Evolutionary conservation across 2,113 vertebrate species (phyloP), one percentile per base, ranked within the genome.

Genomic region (Hemibagrus wyckioides): DNA sequence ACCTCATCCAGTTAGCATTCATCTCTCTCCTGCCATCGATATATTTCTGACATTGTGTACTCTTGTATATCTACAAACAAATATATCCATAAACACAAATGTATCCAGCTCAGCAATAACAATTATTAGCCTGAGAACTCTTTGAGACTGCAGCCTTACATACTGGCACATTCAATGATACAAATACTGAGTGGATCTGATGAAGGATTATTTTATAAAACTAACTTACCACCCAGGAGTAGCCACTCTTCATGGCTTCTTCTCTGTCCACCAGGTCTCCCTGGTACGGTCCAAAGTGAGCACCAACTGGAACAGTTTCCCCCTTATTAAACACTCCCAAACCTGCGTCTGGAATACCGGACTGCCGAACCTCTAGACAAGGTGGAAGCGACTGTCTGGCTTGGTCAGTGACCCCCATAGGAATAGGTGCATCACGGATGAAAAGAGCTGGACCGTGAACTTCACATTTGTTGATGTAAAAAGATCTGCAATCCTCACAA

Each of bases 271-370:
- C 65, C 65, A 69, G 65, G 5, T 33, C 30, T 69, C 65, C 30
- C 15, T 17, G 15, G 30, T 67, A 67, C 5, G 65, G 30, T 2
- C 30, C 65, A 69, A 69, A 69, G 65, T 36, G 30, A 36, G 65
- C 65, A 69, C 65, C 65, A 2, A 36, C 30, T 19, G 30, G 15
- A 69, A 73, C 39, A 44, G 69, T 73, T 36, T 44, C 39, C 9
- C 69, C 69, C 39, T 73, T 44, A 73, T 73, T 73, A 44, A 73
- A 73, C 69, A 73, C 69, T 44, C 69, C 69, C 36, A 73, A 10
- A 23, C 69, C 69, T 28, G 30, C 65, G 1, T 39, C 67, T 36
- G 67, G 67, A 69, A 69, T 69, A 39, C 33, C 19, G 23, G 69
- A 39, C 7, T 23, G 6, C 7, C 19, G 36, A 23, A 71, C 10